Percentiles rank a stretch among this genome's conserved stretches.
These are phyloP conservation scores for Bubo bubo DNA, from an alignment of 2,113 vertebrate genomes.

Conservation along the genomic window DNA sequence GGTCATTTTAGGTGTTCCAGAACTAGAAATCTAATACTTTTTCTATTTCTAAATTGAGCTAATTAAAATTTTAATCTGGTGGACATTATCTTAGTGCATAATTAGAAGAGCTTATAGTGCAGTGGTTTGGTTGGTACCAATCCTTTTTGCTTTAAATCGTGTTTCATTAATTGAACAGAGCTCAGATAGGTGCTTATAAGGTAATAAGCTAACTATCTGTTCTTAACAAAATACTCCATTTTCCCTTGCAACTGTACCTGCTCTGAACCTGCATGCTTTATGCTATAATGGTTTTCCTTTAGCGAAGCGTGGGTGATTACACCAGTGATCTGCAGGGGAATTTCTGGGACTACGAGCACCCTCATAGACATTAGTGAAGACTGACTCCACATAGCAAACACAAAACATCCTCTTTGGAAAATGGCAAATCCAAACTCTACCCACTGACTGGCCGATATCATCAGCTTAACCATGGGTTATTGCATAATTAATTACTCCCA, in stretches of 20 bases:
- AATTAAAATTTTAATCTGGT: slow-evolving; percentile 56
- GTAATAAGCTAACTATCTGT: neutral
- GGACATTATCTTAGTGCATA: slow-evolving; percentile 29
- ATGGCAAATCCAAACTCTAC: neutral
- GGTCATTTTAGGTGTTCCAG: slow-evolving; percentile 2
- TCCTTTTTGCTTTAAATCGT: neutral
- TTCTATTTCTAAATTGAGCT: slow-evolving; percentile 33
- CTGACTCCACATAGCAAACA: neutral
- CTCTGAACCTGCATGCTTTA: neutral
- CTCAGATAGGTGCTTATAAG: neutral
- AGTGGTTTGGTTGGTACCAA: neutral
- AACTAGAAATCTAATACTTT: neutral
- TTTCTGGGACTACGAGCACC: rapidly evolving
- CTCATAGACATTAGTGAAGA: neutral
- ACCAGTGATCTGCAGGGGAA: neutral
- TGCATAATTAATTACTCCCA: slow-evolving; percentile 42
- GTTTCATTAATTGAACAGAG: slow-evolving; percentile 35
- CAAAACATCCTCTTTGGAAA: neutral
- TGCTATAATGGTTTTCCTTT: neutral
- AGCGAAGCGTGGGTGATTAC: rapidly evolving
- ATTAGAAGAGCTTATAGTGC: slow-evolving; percentile 19
- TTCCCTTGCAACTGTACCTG: neutral
- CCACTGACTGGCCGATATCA: neutral
- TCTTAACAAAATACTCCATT: neutral
- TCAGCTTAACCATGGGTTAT: neutral